These are phyloP conservation scores for Pituophis catenifer DNA, from an alignment of 2,113 vertebrate genomes.

Conservation along the genomic window DNA sequence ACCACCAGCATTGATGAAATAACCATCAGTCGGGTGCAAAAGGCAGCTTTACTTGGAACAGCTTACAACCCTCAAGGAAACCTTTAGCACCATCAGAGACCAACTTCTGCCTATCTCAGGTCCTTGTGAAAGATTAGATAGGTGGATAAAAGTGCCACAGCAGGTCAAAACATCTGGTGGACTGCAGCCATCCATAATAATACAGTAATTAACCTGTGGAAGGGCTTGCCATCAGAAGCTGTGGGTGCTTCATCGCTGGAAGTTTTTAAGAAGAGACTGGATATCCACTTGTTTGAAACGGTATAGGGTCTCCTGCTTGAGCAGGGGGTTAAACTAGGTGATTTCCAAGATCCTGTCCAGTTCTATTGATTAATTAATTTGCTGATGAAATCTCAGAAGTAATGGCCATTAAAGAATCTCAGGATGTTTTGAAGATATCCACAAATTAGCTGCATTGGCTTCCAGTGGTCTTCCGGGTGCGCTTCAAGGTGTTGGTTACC, in stretches of 20 bases:
- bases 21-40: background rate
- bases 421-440: background rate
- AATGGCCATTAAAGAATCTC: background rate
- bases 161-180: background rate
- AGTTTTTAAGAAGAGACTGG: too few species aligned
- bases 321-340: too few species aligned
- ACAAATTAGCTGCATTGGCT: background rate
- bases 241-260: too few species aligned
- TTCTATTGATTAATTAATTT: background rate
- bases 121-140: background rate
- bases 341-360: too few species aligned
- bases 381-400: background rate
- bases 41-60: background rate
- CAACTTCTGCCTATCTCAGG: background rate
- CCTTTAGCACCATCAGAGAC: background rate
- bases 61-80: background rate
- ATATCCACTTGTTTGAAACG: too few species aligned
- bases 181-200: background rate
- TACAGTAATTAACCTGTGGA: background rate
- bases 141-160: background rate
- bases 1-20: background rate
- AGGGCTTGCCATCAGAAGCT: too few species aligned
- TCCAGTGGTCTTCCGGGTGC: too few species aligned
- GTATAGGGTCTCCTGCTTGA: too few species aligned
- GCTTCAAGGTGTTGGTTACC: too few species aligned